Evolutionary conservation across 1,140 invertebrate genomes (phyloP).

Genomic region (Episyrphus balteatus): DNA sequence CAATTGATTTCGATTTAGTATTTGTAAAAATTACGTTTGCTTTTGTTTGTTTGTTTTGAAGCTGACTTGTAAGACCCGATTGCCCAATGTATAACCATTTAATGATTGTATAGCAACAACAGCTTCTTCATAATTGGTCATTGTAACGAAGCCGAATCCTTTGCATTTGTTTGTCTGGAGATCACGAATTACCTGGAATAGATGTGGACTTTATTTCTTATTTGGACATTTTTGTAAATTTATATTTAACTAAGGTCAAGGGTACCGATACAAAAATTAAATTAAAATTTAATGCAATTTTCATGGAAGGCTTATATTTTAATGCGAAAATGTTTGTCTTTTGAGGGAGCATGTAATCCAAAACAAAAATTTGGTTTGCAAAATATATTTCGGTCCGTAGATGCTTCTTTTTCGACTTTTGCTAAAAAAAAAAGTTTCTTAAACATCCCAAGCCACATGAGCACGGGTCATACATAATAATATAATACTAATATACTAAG

Average conservation of each 20-base stretch:
- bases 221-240: no score
- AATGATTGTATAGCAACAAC: conserved; percentile 94
- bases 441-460: no score
- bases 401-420: no score
- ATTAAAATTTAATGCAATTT: neutral
- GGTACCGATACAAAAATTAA: neutral
- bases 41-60: conserved; percentile 94
- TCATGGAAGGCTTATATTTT: no score
- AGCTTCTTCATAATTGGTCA: conserved; percentile 99
- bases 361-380: no score
- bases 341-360: no score
- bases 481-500: no score
- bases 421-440: no score
- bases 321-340: no score
- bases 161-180: conserved; percentile 98
- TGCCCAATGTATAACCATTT: conserved; percentile 95
- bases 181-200: conserved; percentile 68
- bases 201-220: neutral
- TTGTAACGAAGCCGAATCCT: conserved; percentile 99
- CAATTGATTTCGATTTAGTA: no score
- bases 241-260: neutral
- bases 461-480: no score
- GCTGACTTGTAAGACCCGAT: conserved; percentile 95
- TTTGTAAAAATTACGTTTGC: conserved; percentile 57
- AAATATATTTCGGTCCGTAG: no score